A percentile compares a stretch with the other conserved stretches of the same genome.
These are phyloP conservation scores for Pseudopodoces humilis DNA, from an alignment of 2,113 vertebrate species.

Conservation along the genomic window DNA sequence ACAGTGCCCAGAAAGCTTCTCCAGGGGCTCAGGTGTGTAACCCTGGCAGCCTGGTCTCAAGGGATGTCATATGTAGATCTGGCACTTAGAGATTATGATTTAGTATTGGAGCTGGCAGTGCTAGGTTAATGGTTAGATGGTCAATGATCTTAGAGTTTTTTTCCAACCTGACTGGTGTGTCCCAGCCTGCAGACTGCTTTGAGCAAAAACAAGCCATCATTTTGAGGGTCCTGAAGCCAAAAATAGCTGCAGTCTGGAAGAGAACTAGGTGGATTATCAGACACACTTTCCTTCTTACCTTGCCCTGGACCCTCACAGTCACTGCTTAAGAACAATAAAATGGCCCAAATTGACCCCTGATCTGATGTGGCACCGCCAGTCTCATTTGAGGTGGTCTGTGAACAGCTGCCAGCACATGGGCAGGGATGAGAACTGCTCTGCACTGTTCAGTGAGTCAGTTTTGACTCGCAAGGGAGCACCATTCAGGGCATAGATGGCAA, in stretches of 20 bases:
- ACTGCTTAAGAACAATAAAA: not conserved
- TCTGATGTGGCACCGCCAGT: not conserved
- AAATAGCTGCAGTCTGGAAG: not conserved
- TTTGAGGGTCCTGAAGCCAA: not conserved
- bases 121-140: too few species aligned
- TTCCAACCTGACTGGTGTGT: rapidly evolving
- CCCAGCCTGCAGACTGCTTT: not conserved
- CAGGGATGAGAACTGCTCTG: not conserved
- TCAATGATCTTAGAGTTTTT: too few species aligned
- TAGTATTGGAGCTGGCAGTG: not conserved
- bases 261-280: not conserved
- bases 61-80: not conserved
- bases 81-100: not conserved
- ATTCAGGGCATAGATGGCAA: not conserved
- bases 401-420: not conserved
- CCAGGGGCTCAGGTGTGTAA: not conserved
- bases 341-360: not conserved
- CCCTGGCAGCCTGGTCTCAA: not conserved
- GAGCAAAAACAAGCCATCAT: not conserved
- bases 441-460: not conserved
- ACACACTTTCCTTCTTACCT: not conserved
- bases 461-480: not conserved
- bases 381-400: not conserved
- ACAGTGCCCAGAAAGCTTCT: not conserved
- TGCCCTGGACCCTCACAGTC: not conserved